Percentiles rank a stretch among this genome's conserved stretches.
Evolutionary conservation across 2,888 invertebrate genomes (phyloP).

Genomic region (Anorthoa munda): DNA sequence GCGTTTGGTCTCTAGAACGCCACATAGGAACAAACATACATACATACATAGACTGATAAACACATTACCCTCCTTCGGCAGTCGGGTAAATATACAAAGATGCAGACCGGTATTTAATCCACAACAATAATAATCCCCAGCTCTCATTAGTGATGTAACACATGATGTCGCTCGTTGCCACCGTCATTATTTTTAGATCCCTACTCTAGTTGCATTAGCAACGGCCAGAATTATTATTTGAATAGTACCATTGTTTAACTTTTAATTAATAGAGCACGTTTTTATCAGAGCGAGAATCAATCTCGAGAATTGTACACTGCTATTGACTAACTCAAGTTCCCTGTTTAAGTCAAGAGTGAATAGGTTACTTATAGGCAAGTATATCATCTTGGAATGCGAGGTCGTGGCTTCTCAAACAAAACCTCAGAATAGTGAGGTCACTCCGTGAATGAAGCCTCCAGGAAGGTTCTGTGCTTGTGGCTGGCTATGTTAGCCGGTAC

Average conservation of each 20-base stretch:
- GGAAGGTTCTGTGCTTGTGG: too few relatives aligned
- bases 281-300: neutral
- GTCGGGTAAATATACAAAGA: neutral
- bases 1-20: too few relatives aligned
- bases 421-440: too few relatives aligned
- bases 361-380: neutral
- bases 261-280: slow-evolving; percentile 18
- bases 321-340: neutral
- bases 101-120: neutral
- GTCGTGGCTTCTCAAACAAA: too few relatives aligned
- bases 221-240: slow-evolving; percentile 1
- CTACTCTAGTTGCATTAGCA: slow-evolving; percentile 10
- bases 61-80: too few relatives aligned
- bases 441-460: too few relatives aligned
- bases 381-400: too few relatives aligned
- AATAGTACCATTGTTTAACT: slow-evolving; percentile 14
- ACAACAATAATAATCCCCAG: slow-evolving; percentile 4
- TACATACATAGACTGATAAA: too few relatives aligned
- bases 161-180: slow-evolving; percentile 1
- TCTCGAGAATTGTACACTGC: neutral
- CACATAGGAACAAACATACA: too few relatives aligned
- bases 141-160: slow-evolving; percentile 22
- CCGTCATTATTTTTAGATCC: slow-evolving; percentile 49
- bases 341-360: neutral
- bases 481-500: too few relatives aligned